Evolutionary conservation across 2,797 vertebrate species (phyloP), one percentile per base, ranked within the genome.

Genomic region (Pachyuromys duprasi): DNA sequence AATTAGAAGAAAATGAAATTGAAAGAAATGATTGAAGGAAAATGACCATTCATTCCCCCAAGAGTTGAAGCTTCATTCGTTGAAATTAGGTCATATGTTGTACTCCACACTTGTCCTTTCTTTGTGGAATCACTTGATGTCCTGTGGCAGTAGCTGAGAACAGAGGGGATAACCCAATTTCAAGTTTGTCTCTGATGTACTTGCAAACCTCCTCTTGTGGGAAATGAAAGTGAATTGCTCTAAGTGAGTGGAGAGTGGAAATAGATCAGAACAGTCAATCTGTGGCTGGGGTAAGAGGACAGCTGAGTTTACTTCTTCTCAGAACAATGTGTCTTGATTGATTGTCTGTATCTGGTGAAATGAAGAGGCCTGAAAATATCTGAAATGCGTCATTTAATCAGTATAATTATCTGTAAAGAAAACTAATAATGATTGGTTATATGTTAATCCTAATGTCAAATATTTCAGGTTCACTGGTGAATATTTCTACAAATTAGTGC

Each of bases 101-200:
- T 28, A 2, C 17, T 92, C 9, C 28, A 31, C 39, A 1, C 1
- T 53, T 86, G 49, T 26, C 2, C 36, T 86, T 90, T 42, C 57
- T 88, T 94, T 76, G 63, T 14, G 91, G 69, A 91, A 20, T 65
- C 63, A 76, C 82, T 13, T 89, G 75, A 94, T 78, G 31, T 2
- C 74, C 91, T 78, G 60, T 94, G 65, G 80, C 69, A 92, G 75
- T 88, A 86, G 87, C 72, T 65, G 86, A 95, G 55, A 96, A 95
- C 45, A 91, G 72, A 96, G 13, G 86, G 92, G 92, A 97, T 97
- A 96, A 97, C 72, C 31, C 92, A 96, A 95, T 97, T 97, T 96
- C 90, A 91, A 94, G 70, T 96, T 92, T 89, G 75, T 83, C 93
- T 97, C 94, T 89, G 72, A 92, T 95, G 87, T 62, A 69, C 69